These are phyloP conservation scores for Pterobdella sp. DNA, from an alignment of 2,888 invertebrate species.

Conservation along the genomic window DNA sequence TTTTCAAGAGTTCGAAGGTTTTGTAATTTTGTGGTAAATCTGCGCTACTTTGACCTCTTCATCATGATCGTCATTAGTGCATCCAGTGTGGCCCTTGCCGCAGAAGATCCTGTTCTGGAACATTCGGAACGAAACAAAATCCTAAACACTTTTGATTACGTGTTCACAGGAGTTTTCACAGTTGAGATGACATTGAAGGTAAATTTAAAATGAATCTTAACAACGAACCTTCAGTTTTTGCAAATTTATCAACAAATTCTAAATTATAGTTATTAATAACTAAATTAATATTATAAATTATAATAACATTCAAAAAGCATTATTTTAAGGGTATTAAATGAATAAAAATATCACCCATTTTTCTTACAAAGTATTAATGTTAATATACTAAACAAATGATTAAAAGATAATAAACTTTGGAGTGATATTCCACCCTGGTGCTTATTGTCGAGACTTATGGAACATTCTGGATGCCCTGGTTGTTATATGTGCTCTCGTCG, in stretches of 20 bases:
- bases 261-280: too few relatives aligned
- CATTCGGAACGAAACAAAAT: constrained; percentile 72
- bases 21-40: constrained; percentile 98
- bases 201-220: neutral
- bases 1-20: constrained; percentile 79
- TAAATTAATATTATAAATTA: too few relatives aligned
- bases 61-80: constrained; percentile 99
- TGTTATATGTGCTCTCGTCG: constrained; percentile 93
- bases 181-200: constrained; percentile 92
- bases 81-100: constrained; percentile 96
- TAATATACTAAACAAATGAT: too few relatives aligned
- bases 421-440: constrained; percentile 90
- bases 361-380: too few relatives aligned
- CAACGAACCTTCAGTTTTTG: too few relatives aligned
- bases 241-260: too few relatives aligned
- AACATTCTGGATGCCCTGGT: constrained; percentile 98
- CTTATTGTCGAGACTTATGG: constrained; percentile 96
- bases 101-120: constrained; percentile 96
- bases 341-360: too few relatives aligned
- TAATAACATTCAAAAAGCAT: too few relatives aligned
- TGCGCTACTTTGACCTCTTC: constrained; percentile 98
- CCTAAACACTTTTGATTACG: constrained; percentile 96
- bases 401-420: constrained; percentile 65
- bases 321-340: too few relatives aligned
- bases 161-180: constrained; percentile 98